Evolutionary conservation across 2,888 invertebrate genomes (phyloP).

Genomic region (Conchocele bisecta): DNA sequence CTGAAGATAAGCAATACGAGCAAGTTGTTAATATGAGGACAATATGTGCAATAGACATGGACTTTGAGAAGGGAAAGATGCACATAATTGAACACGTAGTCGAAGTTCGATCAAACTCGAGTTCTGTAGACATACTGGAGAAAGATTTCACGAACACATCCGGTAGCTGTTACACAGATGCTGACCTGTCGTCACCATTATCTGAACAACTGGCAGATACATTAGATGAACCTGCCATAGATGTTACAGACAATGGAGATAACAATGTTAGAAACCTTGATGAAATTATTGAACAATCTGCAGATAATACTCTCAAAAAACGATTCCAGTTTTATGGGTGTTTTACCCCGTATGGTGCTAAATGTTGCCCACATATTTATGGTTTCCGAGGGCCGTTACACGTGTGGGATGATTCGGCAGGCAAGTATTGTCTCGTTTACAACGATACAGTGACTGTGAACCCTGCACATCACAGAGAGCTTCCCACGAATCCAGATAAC

Average conservation of each 20-base stretch:
- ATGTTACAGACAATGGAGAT: no score
- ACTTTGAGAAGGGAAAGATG: constrained; percentile 42
- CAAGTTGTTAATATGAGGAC: no score
- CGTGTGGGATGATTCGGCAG: constrained; percentile 53
- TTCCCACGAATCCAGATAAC: neutral
- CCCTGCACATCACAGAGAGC: constrained; percentile 6
- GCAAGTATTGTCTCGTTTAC: constrained; percentile 46
- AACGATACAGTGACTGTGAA: constrained; percentile 49
- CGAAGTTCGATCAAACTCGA: constrained; percentile 32
- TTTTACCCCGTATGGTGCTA: constrained; percentile 65
- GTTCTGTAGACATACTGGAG: constrained; percentile 27
- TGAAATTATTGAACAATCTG: no score
- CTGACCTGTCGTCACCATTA: no score
- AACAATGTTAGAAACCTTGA: no score
- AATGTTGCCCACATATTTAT: constrained; percentile 61
- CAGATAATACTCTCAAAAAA: no score
- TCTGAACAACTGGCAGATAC: no score
- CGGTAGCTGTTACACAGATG: no score
- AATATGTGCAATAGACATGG: constrained; percentile 42
- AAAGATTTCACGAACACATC: no score
- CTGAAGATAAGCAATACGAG: no score
- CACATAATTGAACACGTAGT: constrained; percentile 29
- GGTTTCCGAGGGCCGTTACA: constrained; percentile 63
- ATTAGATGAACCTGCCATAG: no score
- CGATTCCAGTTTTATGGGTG: constrained; percentile 62